Evolutionary conservation across 2,888 invertebrate species (phyloP), one percentile per base, ranked within the genome.

Genomic region (Pteria penguin): DNA sequence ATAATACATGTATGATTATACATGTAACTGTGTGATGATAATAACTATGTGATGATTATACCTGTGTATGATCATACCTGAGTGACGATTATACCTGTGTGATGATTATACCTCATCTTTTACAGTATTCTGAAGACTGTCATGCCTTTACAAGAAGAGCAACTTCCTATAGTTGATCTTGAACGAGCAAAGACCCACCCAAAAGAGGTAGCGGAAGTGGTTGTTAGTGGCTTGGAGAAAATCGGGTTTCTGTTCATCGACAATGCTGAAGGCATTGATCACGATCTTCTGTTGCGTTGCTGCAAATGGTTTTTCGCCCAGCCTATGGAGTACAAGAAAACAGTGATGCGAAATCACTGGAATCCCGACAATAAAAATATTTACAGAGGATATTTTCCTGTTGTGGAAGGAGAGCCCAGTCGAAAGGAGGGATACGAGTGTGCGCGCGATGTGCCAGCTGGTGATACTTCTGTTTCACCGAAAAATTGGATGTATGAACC

Each of bases 351-450:
- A n/a, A 72, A 73, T 4, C 33, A 31, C 8, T 81, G 81, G 81
- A 81, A 81, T 61, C 74, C 79, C 0, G 57, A 62, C 1, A 75
- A 72, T 32, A 57, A 63, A 32, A 79, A 79, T 68, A 29, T 69
- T 14, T 81, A 79, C 57, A 67, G 81, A 29, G 81, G 81, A 3
- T 81, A 73, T 52, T 81, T 79, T 65, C 81, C 81, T 11, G 33
- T 76, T 24, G 72, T 75, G 4, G 14, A 31, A 31, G 76, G 60
- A 1, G 75, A 76, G 54, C 31, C 45, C 11, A 75, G 72, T 11
- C 58, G 71, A 32, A 81, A 81, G 29, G 79, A 81, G 52, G 79
- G 73, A 1, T 81, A 72, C 61, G 81, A 81, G 36, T 52, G 70
- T 24, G 63, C 61, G 1, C 26, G 62, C 26, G 75, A 54, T 11